A percentile compares a stretch with the other conserved stretches of the same genome.
Conservation (phyloP, 2,797 vertebrate genomes). For the Halcyon chelicuti region DNA sequence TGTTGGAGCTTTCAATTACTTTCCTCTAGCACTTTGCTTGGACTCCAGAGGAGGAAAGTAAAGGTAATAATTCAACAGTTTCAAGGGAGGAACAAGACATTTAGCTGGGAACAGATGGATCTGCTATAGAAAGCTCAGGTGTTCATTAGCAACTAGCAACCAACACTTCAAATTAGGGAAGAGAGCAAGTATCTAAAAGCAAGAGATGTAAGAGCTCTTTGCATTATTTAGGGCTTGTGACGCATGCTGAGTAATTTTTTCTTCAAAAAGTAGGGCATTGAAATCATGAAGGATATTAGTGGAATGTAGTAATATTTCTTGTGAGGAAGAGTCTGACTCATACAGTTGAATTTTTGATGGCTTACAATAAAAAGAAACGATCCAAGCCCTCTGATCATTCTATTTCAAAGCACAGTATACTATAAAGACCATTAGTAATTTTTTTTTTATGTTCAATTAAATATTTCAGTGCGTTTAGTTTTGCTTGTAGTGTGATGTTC, state of each 20-base stretch:
- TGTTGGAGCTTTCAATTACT: background rate
- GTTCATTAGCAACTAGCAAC: background rate
- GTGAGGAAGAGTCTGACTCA: background rate
- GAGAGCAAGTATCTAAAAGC: background rate
- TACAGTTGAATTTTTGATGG: background rate
- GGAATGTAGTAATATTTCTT: background rate
- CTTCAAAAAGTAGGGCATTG: background rate
- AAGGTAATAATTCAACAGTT: background rate
- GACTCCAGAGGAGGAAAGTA: background rate
- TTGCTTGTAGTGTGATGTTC: background rate
- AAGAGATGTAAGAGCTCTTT: background rate
- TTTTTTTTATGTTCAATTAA: background rate
- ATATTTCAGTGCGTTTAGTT: background rate
- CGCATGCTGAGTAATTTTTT: background rate
- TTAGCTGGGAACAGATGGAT: background rate
- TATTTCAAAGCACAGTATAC: background rate
- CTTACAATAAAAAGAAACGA: background rate
- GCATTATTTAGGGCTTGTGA: conserved; percentile 7
- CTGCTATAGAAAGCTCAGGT: background rate
- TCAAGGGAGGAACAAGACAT: background rate
- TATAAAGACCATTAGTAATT: background rate
- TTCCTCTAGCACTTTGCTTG: background rate
- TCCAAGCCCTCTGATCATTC: background rate
- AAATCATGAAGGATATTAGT: background rate
- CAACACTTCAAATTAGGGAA: background rate